Base-by-base conservation (phyloP, 2,797 vertebrate species). In the Bryconaethiops microstoma region DNA sequence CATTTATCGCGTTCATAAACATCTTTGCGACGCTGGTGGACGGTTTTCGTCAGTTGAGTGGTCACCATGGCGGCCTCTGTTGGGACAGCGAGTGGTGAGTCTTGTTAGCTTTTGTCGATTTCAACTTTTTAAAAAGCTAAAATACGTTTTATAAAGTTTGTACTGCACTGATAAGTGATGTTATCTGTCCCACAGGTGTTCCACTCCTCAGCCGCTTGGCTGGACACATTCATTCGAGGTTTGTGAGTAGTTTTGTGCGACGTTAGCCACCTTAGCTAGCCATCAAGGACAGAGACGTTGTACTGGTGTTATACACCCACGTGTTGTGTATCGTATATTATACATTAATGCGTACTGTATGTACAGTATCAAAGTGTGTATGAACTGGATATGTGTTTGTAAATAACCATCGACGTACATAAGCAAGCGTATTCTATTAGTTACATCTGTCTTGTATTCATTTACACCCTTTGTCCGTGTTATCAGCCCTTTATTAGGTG, bases 1-100 rank as follows among this genome's bases (percentile, higher is more conserved):
- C 0, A n/a, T 52, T 60, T 7, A 35, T 35, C 35, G 29, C 1
- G 8, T 13, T 7, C 3, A 5, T 29, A 17, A 13, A 25, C 39
- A 9, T 1, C 7, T 78, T 81, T 75, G 10, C 72, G 73, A 77
- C 81, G 45, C 65, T 88, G 17, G 83, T 89, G 90, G 89, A 91
- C 93, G 91, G 64, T 16, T 17, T 5, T 25, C 88, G 90, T 83
- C 84, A 74, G 80, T 88, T 73, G 86, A 42, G 35, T 0, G 60
- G n/a, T 0, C 77, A 94, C 87, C 45, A 95, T 94, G 94, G 94
- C 93, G 83, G 19, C 90, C 29, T 69, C 90, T 75, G 13, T 12
- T 6, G 29, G 90, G 88, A 87, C 87, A 85, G 87, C 91, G 88
- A 87, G 77, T 29, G 93, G 94, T 94, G 78, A 88, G 89, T 67